Evolutionary conservation across 1,140 invertebrate genomes (phyloP), one percentile per base, ranked within the genome.

Genomic region (Mylabris phalerata): DNA sequence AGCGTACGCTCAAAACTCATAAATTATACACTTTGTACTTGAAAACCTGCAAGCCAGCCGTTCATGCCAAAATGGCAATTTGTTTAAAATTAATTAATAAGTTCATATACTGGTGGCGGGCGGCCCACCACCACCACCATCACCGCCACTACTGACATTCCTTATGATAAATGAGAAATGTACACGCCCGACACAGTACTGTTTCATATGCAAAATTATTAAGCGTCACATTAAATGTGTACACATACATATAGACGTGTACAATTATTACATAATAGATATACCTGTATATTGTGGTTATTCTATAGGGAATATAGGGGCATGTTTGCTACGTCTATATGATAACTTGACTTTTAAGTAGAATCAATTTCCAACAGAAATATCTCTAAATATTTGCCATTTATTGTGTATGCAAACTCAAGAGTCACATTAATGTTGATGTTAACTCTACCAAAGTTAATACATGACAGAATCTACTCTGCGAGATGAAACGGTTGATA

Each of bases 51-150:
- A 57, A 48, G 54, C 32, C 41, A 10, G 11, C 55, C 48, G 47
- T 55, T 46, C 50, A 50, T 55, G 48, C 58, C 52, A 59, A 56
- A 58, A 58, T 49, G 40, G 61, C 61, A 62, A 64, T 66, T 66
- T 66, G 65, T 62, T 62, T 55, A 57, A 66, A 64, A 66, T 66
- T 66, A 66, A 66, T 66, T 66, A 66, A 64, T 64, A 62, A 59
- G 52, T 63, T 59, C 54, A 55, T 58, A 60, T 55, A 55, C 44
- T 55, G 61, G 25, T 47, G 32, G 32, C 45, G 45, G 45, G 61
- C 55, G 51, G 51, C 43, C 32, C 32, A 32, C 32, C 32, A 32
- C 27, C 27, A n/a, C n/a, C n/a, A 32, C 32, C 32, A 32, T 32
- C 7, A 32, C 32, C 7, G 7, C 32, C 32, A 32, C 32, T 32